A percentile compares a stretch with the other conserved stretches of the same genome.
phyloP scores from a whole-genome alignment of 2,797 vertebrate species.

The Fistularia commersonii region DNA sequence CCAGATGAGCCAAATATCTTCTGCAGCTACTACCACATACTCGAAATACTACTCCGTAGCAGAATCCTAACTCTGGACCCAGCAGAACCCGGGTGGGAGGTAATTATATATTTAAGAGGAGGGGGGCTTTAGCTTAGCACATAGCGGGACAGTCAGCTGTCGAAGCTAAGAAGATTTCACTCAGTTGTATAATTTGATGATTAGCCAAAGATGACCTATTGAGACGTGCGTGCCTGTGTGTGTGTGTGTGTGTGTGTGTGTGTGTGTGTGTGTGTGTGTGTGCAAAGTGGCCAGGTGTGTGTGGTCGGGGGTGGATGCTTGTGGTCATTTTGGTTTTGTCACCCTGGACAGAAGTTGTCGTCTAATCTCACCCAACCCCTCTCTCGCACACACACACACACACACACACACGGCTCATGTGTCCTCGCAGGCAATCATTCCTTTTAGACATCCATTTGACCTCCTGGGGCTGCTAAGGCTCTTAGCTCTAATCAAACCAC shows the following conservation, averaged over 20 bases:
- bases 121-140: too few species aligned
- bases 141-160: too few species aligned
- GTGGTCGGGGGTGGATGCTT: neutral
- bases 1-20: too few species aligned
- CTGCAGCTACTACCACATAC: too few species aligned
- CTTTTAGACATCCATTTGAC: conserved; percentile 77
- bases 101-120: too few species aligned
- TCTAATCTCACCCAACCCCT: conserved; percentile 25
- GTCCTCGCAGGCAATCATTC: conserved; percentile 61
- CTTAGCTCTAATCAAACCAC: conserved; percentile 74
- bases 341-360: conserved; percentile 2
- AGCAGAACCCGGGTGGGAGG: too few species aligned
- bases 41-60: too few species aligned
- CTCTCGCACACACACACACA: too few species aligned
- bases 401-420: conserved; percentile 8
- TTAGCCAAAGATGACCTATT: conserved; percentile 3
- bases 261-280: neutral
- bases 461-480: conserved; percentile 80
- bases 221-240: conserved; percentile 4
- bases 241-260: too few species aligned
- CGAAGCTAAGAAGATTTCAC: neutral
- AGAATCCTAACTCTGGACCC: too few species aligned
- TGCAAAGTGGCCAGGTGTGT: too few species aligned
- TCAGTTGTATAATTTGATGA: neutral
- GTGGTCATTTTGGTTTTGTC: conserved; percentile 21